Percentiles rank a stretch among this genome's conserved stretches.
Evolutionary conservation across 1,140 invertebrate genomes (phyloP).

Genomic region (Drosophila leontia): DNA sequence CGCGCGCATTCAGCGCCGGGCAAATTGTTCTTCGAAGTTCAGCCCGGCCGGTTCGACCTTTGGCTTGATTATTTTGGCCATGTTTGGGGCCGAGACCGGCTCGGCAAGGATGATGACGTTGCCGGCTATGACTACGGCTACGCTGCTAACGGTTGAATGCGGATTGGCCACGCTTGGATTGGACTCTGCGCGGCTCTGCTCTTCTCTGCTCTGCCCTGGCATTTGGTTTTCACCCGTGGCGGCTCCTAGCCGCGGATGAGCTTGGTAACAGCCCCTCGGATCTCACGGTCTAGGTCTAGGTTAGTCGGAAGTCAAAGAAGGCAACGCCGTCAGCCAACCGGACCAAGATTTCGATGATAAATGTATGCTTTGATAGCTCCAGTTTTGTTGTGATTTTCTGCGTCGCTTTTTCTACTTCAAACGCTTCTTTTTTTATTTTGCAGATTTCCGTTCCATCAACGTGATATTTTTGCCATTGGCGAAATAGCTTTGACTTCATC

Average conservation of each 20-base stretch:
- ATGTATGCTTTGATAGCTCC: constrained; percentile 64
- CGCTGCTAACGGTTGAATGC: constrained; percentile 49
- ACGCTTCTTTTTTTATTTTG: constrained; percentile 30
- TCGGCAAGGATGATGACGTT: constrained; percentile 53
- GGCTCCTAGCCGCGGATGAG: constrained; percentile 33
- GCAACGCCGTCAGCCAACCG: constrained; percentile 48
- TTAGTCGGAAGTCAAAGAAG: constrained; percentile 66
- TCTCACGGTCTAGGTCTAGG: constrained; percentile 75
- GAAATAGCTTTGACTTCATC: constrained; percentile 36
- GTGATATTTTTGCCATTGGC: constrained; percentile 44
- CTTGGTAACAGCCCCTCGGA: constrained; percentile 40
- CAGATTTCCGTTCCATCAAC: constrained; percentile 39
- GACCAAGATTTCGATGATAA: constrained; percentile 74
- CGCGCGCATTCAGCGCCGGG: constrained; percentile 17
- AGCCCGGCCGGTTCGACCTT: constrained; percentile 58
- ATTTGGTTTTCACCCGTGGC: constrained; percentile 21
- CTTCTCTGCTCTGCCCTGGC: constrained; percentile 11
- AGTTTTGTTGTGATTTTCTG: constrained; percentile 54
- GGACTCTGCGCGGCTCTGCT: constrained; percentile 8
- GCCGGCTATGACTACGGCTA: constrained; percentile 2
- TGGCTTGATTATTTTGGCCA: constrained; percentile 71
- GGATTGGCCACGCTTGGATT: constrained; percentile 41
- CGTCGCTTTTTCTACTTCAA: constrained; percentile 45
- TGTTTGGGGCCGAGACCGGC: constrained; percentile 42
- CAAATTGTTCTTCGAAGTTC: constrained; percentile 73